phyloP scores from a whole-genome alignment of 2,888 invertebrate genomes.

The Drosophila nigricruria region DNA sequence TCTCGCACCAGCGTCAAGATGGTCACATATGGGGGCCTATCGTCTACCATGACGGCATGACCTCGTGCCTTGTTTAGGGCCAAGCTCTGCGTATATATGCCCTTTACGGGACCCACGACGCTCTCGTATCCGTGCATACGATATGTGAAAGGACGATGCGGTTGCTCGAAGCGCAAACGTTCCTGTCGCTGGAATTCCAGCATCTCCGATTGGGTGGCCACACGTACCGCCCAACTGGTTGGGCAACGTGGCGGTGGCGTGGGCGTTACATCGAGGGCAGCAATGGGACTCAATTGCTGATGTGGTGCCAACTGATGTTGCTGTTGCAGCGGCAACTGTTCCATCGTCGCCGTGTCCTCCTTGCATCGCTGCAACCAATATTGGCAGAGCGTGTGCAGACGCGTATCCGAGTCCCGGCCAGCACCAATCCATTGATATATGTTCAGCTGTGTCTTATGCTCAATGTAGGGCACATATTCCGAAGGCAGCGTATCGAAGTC shows the following conservation, averaged over 20 bases:
- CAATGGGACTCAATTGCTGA: conserved; percentile 17
- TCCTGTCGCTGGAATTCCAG: conserved; percentile 92
- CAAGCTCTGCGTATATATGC: conserved; percentile 89
- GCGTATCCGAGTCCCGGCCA: conserved; percentile 94
- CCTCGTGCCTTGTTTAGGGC: conserved; percentile 90
- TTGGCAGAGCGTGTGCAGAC: conserved; percentile 90
- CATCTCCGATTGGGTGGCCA: conserved; percentile 92
- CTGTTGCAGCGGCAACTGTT: conserved; percentile 18
- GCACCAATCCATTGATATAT: conserved; percentile 94
- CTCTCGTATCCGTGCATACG: conserved; percentile 94
- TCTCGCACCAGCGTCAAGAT: conserved; percentile 96
- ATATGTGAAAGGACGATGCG: conserved; percentile 96
- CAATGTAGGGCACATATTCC: conserved; percentile 95
- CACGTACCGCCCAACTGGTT: conserved; percentile 93
- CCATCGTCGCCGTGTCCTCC: conserved; percentile 39
- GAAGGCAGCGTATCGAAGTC: conserved; percentile 92
- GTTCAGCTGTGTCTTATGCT: conserved; percentile 90
- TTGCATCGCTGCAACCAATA: conserved; percentile 91
- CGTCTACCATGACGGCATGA: conserved; percentile 92
- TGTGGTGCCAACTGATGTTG: conserved; percentile 23
- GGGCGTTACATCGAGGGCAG: conserved; percentile 77
- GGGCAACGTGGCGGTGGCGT: conserved; percentile 89
- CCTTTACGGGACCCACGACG: conserved; percentile 93
- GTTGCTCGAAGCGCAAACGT: conserved; percentile 92
- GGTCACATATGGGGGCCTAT: conserved; percentile 95